phyloP scores from a whole-genome alignment of 1,140 invertebrate species.

The Homalodisca vitripennis region DNA sequence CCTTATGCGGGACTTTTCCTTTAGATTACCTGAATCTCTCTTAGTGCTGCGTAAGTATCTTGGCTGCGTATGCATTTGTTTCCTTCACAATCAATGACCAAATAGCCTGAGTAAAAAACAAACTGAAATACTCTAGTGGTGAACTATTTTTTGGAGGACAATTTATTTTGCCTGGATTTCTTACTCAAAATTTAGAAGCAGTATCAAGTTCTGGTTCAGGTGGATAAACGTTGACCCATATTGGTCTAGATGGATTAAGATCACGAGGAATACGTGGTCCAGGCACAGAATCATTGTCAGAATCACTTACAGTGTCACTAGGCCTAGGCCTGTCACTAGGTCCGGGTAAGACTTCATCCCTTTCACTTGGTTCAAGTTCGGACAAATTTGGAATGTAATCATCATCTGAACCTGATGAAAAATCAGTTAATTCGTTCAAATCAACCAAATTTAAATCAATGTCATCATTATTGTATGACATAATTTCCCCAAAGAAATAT shows the following conservation, averaged over 20 bases:
- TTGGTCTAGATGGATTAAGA: not conserved
- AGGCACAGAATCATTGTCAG: not conserved
- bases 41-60: not conserved
- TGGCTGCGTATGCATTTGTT: not conserved
- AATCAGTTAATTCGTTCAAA: not conserved
- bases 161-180: not conserved
- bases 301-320: not conserved
- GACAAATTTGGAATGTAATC: not conserved
- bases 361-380: not conserved
- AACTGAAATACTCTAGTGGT: not conserved
- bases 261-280: not conserved
- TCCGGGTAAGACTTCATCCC: not conserved
- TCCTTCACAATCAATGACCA: not conserved
- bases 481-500: too few species aligned
- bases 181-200: not conserved
- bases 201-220: not conserved
- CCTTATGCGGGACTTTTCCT: not conserved
- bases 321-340: not conserved
- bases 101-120: constrained; percentile 1
- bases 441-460: not conserved
- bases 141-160: not conserved
- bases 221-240: not conserved
- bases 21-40: not conserved
- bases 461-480: too few species aligned
- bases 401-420: not conserved